Conservation (phyloP, 2,797 vertebrate genomes). For the Pangasius macronema region DNA sequence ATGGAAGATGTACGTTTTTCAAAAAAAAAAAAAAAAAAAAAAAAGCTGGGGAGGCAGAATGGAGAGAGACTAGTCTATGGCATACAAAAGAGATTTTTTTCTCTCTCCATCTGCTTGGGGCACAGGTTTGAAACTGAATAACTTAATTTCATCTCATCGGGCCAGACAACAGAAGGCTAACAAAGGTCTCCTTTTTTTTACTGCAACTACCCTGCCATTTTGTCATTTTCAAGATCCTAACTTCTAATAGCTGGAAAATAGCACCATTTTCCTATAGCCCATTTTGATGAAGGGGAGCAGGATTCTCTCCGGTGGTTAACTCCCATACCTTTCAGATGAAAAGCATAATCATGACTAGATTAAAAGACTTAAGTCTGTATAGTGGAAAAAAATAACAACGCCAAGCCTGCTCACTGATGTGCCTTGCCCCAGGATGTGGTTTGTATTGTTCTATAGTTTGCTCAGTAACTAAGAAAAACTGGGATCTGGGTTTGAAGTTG, state of each 20-base stretch:
- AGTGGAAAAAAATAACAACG: constrained; percentile 30
- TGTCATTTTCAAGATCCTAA: constrained; percentile 60
- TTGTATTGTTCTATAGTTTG: constrained; percentile 43
- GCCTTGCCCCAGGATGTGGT: constrained; percentile 36
- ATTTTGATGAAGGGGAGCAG: constrained; percentile 38
- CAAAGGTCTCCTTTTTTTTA: constrained; percentile 59
- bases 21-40: constrained; percentile 9
- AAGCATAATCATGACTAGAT: constrained; percentile 40
- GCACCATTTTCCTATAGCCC: not conserved
- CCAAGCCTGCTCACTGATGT: constrained; percentile 15
- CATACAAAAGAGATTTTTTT: constrained; percentile 65
- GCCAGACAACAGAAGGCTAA: constrained; percentile 52
- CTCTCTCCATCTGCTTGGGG: constrained; percentile 64
- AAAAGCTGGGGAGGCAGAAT: constrained; percentile 52
- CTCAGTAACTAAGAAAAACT: constrained; percentile 17
- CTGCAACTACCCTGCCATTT: constrained; percentile 55
- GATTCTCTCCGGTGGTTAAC: constrained; percentile 33
- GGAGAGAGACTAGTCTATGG: constrained; percentile 62
- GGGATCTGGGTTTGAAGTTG: constrained; percentile 11
- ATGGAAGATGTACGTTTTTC: constrained; percentile 63
- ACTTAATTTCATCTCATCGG: constrained; percentile 76
- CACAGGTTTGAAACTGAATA: constrained; percentile 75
- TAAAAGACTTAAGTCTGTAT: constrained; percentile 39
- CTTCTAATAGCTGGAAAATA: constrained; percentile 61
- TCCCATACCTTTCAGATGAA: constrained; percentile 43